phyloP scores from a whole-genome alignment of 2,113 vertebrate genomes.

The Rhynchomys soricoides region DNA sequence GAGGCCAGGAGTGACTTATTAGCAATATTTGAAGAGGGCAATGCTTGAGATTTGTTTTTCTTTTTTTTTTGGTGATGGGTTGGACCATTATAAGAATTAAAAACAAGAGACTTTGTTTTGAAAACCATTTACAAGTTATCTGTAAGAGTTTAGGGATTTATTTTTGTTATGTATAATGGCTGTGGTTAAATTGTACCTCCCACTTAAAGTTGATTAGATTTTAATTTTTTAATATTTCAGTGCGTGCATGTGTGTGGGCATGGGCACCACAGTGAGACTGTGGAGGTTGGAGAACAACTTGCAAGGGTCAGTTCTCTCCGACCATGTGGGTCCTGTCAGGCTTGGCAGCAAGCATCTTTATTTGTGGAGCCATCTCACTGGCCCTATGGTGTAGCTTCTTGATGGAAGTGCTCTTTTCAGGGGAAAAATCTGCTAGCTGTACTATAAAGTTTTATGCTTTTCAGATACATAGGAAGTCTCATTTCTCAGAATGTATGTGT shows the following conservation, averaged over 20 bases:
- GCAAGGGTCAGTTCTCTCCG: neutral
- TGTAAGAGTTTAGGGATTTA: constrained; percentile 41
- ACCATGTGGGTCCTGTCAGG: neutral
- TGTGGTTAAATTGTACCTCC: constrained; percentile 4
- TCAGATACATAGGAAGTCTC: neutral
- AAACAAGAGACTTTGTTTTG: neutral
- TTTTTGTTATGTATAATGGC: neutral
- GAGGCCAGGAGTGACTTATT: neutral
- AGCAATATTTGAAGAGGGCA: constrained; percentile 6
- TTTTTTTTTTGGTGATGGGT: neutral
- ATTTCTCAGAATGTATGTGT: neutral
- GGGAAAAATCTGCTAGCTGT: neutral
- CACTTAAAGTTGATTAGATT: neutral
- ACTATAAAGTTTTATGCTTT: neutral
- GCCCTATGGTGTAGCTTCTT: neutral
- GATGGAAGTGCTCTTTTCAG: neutral
- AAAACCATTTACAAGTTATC: constrained; percentile 24
- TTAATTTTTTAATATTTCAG: neutral
- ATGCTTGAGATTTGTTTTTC: neutral
- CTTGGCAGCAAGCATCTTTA: neutral
- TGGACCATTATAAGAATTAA: neutral
- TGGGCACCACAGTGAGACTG: neutral
- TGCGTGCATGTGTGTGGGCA: neutral
- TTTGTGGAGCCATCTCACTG: neutral
- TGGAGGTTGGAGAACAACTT: neutral